Percentiles rank a stretch among this genome's conserved stretches.
Evolutionary conservation across 2,797 vertebrate species (phyloP).

Genomic region (Diglossa cyanea): DNA sequence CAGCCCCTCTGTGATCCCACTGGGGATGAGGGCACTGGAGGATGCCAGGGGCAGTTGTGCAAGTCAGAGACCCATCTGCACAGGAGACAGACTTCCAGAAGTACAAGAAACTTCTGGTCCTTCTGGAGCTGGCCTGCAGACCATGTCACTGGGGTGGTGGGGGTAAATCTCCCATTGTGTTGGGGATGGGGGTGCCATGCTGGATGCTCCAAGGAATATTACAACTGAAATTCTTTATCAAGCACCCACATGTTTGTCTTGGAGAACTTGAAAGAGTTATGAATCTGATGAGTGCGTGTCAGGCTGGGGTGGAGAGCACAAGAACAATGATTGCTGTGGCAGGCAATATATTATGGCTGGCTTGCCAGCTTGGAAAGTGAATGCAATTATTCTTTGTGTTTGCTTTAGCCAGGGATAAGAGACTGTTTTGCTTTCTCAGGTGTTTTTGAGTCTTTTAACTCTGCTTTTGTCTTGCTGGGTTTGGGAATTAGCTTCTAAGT

Average conservation of each 20-base stretch:
- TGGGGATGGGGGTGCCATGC: fast-evolving
- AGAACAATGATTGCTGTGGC: conserved; percentile 22
- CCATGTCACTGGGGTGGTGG: fast-evolving
- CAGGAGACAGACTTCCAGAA: neutral
- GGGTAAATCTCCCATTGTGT: fast-evolving
- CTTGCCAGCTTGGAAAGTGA: neutral
- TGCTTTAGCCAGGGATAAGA: neutral
- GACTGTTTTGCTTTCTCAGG: conserved; percentile 57
- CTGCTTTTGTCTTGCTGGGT: conserved; percentile 20
- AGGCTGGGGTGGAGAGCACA: conserved; percentile 6
- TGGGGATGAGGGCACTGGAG: neutral
- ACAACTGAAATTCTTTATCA: conserved; percentile 7
- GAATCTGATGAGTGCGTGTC: conserved; percentile 6
- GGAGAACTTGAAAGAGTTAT: conserved; percentile 27
- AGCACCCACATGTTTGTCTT: neutral
- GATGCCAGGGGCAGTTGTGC: neutral
- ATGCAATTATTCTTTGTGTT: neutral
- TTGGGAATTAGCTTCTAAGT: conserved; percentile 46
- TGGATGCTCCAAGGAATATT: neutral
- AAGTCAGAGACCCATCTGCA: neutral
- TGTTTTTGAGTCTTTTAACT: conserved; percentile 44
- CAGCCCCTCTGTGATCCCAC: fast-evolving
- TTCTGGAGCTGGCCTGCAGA: neutral
- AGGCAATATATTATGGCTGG: conserved; percentile 23
- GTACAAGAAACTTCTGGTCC: neutral